A percentile compares a stretch with the other conserved stretches of the same genome.
These are phyloP conservation scores for Pterois miles DNA, from an alignment of 2,797 vertebrate species.

Conservation along the genomic window DNA sequence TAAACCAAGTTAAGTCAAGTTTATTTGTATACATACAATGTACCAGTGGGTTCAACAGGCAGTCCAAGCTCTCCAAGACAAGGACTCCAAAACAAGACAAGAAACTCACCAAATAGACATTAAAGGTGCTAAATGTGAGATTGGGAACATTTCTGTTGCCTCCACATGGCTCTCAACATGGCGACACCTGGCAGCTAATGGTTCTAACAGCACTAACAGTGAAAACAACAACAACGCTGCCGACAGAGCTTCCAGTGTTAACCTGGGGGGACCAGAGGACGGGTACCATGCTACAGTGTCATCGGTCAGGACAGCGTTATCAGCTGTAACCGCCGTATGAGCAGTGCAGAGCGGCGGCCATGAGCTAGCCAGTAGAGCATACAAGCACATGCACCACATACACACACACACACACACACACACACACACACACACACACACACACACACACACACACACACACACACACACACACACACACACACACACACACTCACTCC, in stretches of 20 bases:
- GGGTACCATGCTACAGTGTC: no score
- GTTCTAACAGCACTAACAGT: no score
- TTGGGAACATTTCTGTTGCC: neutral
- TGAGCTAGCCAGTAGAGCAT: neutral
- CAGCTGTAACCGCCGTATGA: no score
- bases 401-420: neutral
- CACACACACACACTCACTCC: neutral
- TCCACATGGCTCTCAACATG: neutral
- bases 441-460: neutral
- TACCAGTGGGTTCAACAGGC: neutral
- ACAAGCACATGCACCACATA: no score
- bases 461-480: no score
- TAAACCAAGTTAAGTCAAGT: conserved; percentile 12
- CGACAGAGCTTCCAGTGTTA: no score
- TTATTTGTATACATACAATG: neutral
- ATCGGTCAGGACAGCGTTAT: no score
- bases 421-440: no score
- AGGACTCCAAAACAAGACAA: neutral
- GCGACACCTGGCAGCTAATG: neutral
- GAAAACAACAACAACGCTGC: no score
- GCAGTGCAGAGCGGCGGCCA: no score
- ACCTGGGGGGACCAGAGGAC: no score
- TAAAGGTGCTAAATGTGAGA: neutral
- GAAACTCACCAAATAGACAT: neutral
- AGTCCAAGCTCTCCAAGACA: neutral